Base-by-base conservation (phyloP, 2,888 invertebrate genomes). In the Eupithecia inturbata region DNA sequence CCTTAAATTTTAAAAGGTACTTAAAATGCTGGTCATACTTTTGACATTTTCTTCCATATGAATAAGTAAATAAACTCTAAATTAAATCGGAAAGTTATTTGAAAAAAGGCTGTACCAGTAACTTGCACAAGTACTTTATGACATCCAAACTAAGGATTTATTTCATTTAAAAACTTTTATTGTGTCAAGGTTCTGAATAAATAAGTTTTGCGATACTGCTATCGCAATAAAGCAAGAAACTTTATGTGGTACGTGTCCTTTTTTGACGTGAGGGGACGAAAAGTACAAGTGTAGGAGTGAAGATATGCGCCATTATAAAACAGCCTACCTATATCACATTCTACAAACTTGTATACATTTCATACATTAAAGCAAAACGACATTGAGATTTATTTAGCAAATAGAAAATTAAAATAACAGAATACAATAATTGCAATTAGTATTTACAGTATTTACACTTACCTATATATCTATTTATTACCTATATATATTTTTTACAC, bases 121-220 rank as follows among this genome's bases (percentile, higher is more conserved):
- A 63, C 57, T 75, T 64, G 63, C 19, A 53, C 2, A 66, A 22
- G 26, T 76, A 66, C 33, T 76, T 71, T 70, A 71, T 68, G 66
- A 53, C 62, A 68, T 67, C 67, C 39, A 66, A 73, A 62, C 9
- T 49, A 63, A 68, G 71, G 71, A 73, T 71, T 73, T 75, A 75
- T 73, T 68, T 64, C 45, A 66, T 22, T 68, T 70, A 66, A 41
- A n/a, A 68, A 28, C 57, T 70, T 73, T 71, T 73, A 76, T 76
- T 71, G 73, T 76, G 76, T 67, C 76, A 76, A 76, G 76, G 75
- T 70, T 75, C 53, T 76, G 70, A 66, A 69, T 72, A 73, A 71
- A 76, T 76, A 71, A 76, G 71, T 76, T 69, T 39, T 66, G 66
- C 36, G 66, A 26, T 66, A 14, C 66, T 22, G 10, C n/a, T 12